Percentiles rank a stretch among this genome's conserved stretches.
Evolutionary conservation across 1,140 invertebrate species (phyloP).

Genomic region (Zaprionus camerounensis): DNA sequence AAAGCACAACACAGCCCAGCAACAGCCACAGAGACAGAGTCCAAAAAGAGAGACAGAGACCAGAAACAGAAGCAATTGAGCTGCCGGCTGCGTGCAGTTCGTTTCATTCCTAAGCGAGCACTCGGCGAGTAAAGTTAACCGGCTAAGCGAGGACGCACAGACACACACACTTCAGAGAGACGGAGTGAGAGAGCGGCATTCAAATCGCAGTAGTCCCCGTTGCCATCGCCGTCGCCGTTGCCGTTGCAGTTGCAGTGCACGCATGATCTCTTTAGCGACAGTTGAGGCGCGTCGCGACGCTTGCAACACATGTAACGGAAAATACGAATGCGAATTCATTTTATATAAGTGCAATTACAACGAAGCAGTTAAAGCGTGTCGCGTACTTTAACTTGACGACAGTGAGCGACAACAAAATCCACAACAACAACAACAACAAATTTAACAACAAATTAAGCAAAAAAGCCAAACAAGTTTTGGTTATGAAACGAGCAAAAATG

Average conservation of each 20-base stretch:
- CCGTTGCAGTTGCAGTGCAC: slow-evolving; percentile 25
- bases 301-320: slow-evolving; percentile 40
- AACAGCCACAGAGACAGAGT: slow-evolving; percentile 1
- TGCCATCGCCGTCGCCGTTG: no score
- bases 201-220: neutral
- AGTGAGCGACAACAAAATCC: slow-evolving; percentile 25
- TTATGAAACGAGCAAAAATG: slow-evolving; percentile 19
- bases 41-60: slow-evolving; percentile 5
- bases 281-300: slow-evolving; percentile 17
- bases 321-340: slow-evolving; percentile 27
- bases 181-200: neutral
- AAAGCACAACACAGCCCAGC: slow-evolving; percentile 17
- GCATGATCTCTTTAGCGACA: slow-evolving; percentile 43
- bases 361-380: slow-evolving; percentile 45
- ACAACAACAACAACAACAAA: neutral
- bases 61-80: slow-evolving; percentile 20
- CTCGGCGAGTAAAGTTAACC: slow-evolving; percentile 55
- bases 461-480: slow-evolving; percentile 44
- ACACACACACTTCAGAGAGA: neutral
- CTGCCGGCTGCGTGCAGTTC: slow-evolving; percentile 37
- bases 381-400: slow-evolving; percentile 11
- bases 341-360: slow-evolving; percentile 51
- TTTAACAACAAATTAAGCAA: slow-evolving; percentile 18
- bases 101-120: slow-evolving; percentile 53
- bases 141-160: neutral